phyloP scores from a whole-genome alignment of 2,113 vertebrate species.

The Nothoprocta pentlandii region DNA sequence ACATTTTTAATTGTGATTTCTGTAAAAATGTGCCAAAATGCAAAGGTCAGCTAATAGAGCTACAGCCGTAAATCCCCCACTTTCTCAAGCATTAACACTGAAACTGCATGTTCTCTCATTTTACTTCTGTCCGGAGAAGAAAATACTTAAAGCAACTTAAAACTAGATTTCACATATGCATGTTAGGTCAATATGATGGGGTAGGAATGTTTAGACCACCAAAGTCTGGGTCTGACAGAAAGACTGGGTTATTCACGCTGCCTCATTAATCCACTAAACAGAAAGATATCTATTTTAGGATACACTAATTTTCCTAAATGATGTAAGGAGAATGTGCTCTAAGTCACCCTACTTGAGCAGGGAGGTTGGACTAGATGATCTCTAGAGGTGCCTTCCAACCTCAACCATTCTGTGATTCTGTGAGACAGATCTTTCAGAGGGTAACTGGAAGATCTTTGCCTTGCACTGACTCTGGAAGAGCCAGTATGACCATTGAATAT shows the following conservation, averaged over 20 bases:
- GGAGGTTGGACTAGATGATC: too few relatives aligned
- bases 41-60: neutral
- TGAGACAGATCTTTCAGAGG: neutral
- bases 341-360: too few relatives aligned
- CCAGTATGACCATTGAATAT: neutral
- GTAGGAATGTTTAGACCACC: neutral
- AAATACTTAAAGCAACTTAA: neutral
- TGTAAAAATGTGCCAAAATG: neutral
- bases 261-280: neutral
- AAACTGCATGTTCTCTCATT: neutral
- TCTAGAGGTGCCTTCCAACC: too few relatives aligned
- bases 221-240: neutral
- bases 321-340: neutral
- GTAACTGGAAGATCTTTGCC: neutral
- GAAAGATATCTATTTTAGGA: neutral
- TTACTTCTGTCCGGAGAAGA: neutral
- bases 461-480: neutral
- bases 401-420: too few relatives aligned
- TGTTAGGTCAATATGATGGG: neutral
- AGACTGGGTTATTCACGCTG: neutral
- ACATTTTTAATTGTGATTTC: neutral
- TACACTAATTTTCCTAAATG: neutral
- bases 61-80: neutral
- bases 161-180: neutral
- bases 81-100: neutral